Conservation (phyloP, 1,140 invertebrate species). For the Eufriesea mexicana region DNA sequence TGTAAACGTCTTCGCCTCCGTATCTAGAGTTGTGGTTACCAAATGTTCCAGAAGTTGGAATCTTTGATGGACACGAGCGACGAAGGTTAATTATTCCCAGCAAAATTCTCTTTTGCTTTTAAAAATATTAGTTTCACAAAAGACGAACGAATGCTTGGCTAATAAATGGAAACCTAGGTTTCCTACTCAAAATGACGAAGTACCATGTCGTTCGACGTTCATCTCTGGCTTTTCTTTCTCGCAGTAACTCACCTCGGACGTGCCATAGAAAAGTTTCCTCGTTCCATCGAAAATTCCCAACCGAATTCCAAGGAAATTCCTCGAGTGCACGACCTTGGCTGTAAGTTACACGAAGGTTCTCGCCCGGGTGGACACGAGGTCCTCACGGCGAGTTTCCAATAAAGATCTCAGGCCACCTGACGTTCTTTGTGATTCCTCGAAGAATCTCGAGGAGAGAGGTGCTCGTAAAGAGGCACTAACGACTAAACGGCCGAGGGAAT, state of each 20-base stretch:
- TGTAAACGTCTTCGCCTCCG: not conserved
- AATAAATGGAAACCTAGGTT: too few species aligned
- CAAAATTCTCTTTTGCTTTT: too few species aligned
- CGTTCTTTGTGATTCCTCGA: slow-evolving; percentile 44
- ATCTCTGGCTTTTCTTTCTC: too few species aligned
- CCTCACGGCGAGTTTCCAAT: slow-evolving; percentile 31
- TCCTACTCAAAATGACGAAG: too few species aligned
- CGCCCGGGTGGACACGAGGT: not conserved
- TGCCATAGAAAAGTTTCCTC: not conserved
- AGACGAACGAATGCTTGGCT: too few species aligned
- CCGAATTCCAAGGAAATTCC: slow-evolving; percentile 8
- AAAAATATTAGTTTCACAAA: too few species aligned
- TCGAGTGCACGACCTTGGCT: slow-evolving; percentile 14
- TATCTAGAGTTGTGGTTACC: not conserved
- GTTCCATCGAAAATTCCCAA: not conserved
- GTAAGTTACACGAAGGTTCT: slow-evolving; percentile 8
- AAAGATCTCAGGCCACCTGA: slow-evolving; percentile 52
- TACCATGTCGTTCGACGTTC: too few species aligned
- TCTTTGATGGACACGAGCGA: not conserved
- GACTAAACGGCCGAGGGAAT: slow-evolving; percentile 36
- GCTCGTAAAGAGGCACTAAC: slow-evolving; percentile 46
- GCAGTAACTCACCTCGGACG: too few species aligned
- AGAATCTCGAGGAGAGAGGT: slow-evolving; percentile 15
- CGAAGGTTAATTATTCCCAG: not conserved
- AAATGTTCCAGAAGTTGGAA: not conserved